These are phyloP conservation scores for Catharus bicknelli DNA, from an alignment of 2,113 vertebrate species.

Conservation along the genomic window DNA sequence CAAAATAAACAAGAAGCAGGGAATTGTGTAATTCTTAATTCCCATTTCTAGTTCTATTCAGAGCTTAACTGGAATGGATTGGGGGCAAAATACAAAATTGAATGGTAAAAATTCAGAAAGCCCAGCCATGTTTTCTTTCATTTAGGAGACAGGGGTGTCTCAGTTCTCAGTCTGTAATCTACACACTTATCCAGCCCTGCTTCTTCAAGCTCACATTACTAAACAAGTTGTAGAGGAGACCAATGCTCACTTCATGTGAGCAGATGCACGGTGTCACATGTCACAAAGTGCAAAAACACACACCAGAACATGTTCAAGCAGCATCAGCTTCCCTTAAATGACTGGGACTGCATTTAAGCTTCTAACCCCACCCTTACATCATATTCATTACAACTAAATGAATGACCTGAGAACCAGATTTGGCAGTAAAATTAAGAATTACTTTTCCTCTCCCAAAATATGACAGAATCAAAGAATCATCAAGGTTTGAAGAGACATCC, in stretches of 20 bases:
- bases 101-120: conserved; percentile 4
- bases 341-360: background rate
- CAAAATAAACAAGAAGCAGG: conserved; percentile 37
- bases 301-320: background rate
- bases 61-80: background rate
- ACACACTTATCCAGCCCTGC: background rate
- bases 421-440: background rate
- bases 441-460: background rate
- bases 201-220: background rate
- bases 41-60: background rate
- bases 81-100: background rate
- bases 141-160: background rate
- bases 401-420: background rate
- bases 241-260: background rate
- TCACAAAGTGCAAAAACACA: background rate
- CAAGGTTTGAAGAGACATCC: background rate
- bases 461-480: background rate
- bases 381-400: background rate
- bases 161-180: background rate
- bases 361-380: background rate
- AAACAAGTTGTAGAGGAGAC: background rate
- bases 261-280: background rate
- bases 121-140: background rate
- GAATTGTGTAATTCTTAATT: conserved; percentile 6
- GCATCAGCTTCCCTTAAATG: background rate